phyloP scores from a whole-genome alignment of 2,113 vertebrate species.

The Oryzias curvinotus region DNA sequence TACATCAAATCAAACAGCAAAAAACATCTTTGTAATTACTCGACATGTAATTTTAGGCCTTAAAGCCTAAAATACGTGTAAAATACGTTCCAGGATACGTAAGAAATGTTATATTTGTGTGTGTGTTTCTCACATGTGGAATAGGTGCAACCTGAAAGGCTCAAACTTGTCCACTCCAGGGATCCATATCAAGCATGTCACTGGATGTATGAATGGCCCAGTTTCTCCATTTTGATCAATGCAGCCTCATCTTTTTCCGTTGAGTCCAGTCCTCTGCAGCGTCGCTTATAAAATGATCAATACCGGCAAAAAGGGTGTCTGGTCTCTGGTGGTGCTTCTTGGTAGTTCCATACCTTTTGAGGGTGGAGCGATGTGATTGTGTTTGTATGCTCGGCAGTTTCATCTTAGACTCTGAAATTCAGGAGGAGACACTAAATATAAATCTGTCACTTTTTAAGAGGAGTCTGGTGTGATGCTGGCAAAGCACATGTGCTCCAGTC shows the following conservation, averaged over 20 bases:
- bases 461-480: conserved; percentile 15
- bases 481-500: conserved; percentile 16
- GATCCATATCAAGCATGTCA: background rate
- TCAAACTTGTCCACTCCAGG: background rate
- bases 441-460: conserved; percentile 22
- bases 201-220: conserved; percentile 26
- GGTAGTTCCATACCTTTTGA: conserved; percentile 42
- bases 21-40: too few species aligned
- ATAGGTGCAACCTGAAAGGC: too few species aligned
- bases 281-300: conserved; percentile 55
- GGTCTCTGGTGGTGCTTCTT: conserved; percentile 44
- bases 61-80: too few species aligned
- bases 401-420: conserved; percentile 50
- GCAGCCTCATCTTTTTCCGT: conserved; percentile 20
- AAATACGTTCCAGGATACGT: too few species aligned
- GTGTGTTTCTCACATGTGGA: too few species aligned
- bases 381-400: conserved; percentile 55
- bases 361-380: conserved; percentile 46
- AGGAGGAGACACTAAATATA: conserved; percentile 26
- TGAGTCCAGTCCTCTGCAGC: conserved; percentile 35
- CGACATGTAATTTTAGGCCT: too few species aligned
- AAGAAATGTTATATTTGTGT: too few species aligned
- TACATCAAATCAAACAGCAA: too few species aligned
- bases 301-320: conserved; percentile 57
- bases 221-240: conserved; percentile 37